Percentiles rank a stretch among this genome's conserved stretches.
Conservation (phyloP, 2,888 invertebrate species). For the Melieria crassipennis region DNA sequence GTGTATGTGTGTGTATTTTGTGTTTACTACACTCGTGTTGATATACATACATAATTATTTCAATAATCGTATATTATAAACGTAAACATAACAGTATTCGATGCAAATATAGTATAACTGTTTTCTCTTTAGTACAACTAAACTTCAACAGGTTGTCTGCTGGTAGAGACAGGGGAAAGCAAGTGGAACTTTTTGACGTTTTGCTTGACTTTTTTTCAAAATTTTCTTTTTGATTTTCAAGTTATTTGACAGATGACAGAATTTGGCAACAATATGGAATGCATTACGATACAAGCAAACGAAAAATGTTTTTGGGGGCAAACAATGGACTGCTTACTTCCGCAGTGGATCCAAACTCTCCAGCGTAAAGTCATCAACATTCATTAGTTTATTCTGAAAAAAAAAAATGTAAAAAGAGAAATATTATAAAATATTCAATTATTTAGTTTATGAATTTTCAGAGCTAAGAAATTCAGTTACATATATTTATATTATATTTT, state of each 20-base stretch:
- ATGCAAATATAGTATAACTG: slow-evolving; percentile 30
- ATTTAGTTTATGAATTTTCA: not conserved
- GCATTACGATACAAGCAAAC: too few relatives aligned
- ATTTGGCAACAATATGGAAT: too few relatives aligned
- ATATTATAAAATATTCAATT: not conserved
- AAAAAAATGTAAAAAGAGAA: slow-evolving; percentile 50
- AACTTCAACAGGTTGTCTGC: too few relatives aligned
- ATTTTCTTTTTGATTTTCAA: too few relatives aligned
- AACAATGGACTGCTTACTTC: slow-evolving; percentile 66
- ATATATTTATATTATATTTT: too few relatives aligned
- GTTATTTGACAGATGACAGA: too few relatives aligned
- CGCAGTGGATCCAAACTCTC: slow-evolving; percentile 93
- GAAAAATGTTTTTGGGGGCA: not conserved
- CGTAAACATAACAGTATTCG: slow-evolving; percentile 27
- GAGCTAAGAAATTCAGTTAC: too few relatives aligned
- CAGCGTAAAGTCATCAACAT: slow-evolving; percentile 87
- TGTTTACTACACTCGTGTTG: slow-evolving; percentile 15
- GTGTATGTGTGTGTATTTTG: slow-evolving; percentile 1
- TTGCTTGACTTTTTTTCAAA: too few relatives aligned
- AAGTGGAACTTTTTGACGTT: too few relatives aligned
- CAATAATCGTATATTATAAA: slow-evolving; percentile 10
- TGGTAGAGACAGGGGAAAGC: too few relatives aligned
- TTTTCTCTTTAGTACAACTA: too few relatives aligned
- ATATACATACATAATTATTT: slow-evolving; percentile 14
- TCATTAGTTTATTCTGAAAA: slow-evolving; percentile 73